Percentiles rank a stretch among this genome's conserved stretches.
phyloP scores from a whole-genome alignment of 2,888 invertebrate genomes.

The Tachina lurida region DNA sequence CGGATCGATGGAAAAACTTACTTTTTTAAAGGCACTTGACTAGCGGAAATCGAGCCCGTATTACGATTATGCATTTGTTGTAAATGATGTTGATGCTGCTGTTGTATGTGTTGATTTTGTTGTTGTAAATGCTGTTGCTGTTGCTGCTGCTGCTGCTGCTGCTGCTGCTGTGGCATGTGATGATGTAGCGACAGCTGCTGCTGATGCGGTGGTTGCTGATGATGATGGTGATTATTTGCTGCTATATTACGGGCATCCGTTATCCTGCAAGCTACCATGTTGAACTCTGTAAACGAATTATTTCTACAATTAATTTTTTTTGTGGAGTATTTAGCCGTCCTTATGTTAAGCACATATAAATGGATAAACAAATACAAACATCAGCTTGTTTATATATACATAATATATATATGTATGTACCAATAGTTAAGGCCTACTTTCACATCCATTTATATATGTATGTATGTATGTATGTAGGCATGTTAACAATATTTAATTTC shows the following conservation, averaged over 20 bases:
- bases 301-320: constrained; percentile 85
- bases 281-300: constrained; percentile 95
- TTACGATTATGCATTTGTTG: constrained; percentile 81
- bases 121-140: constrained; percentile 73
- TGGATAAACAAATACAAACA: constrained; percentile 66
- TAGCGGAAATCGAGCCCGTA: constrained; percentile 90
- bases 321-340: constrained; percentile 83
- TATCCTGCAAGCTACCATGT: constrained; percentile 98
- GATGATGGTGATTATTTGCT: constrained; percentile 83
- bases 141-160: constrained; percentile 74
- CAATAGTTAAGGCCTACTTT: no score
- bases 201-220: constrained; percentile 68
- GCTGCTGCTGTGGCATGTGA: constrained; percentile 76
- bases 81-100: constrained; percentile 74
- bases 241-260: constrained; percentile 95
- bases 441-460: constrained; percentile 31
- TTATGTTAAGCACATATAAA: constrained; percentile 74
- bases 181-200: constrained; percentile 72
- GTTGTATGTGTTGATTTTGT: constrained; percentile 67
- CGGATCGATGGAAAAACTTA: constrained; percentile 85
- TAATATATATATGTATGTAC: constrained; percentile 9
- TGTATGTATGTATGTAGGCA: constrained; percentile 52
- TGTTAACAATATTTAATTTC: constrained; percentile 71
- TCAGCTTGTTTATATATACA: constrained; percentile 69
- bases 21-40: constrained; percentile 99